Conservation (phyloP, 2,888 invertebrate species). For the Polylopha cassiicola region DNA sequence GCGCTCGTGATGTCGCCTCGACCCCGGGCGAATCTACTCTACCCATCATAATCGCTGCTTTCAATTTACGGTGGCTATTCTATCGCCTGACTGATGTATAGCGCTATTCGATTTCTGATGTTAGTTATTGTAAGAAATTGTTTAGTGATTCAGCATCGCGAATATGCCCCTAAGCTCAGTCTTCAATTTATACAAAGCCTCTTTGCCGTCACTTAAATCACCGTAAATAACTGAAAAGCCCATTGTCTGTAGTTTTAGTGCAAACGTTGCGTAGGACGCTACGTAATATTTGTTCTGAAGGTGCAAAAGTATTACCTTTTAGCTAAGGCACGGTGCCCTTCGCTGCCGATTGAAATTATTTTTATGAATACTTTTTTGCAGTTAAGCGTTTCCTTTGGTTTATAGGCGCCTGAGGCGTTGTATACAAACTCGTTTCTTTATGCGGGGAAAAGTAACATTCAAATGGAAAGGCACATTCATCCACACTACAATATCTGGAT, state of each 20-base stretch:
- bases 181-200: neutral
- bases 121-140: conserved; percentile 38
- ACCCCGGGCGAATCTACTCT: conserved; percentile 67
- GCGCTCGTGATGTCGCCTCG: conserved; percentile 70
- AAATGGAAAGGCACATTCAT: conserved; percentile 8
- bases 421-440: conserved; percentile 1
- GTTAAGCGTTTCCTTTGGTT: neutral
- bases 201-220: conserved; percentile 4
- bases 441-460: conserved; percentile 8
- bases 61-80: conserved; percentile 71
- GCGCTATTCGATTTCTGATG: conserved; percentile 36
- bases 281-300: neutral
- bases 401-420: conserved; percentile 2
- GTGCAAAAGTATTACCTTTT: too few species aligned
- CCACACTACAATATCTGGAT: conserved; percentile 31
- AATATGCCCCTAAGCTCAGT: neutral
- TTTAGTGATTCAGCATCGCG: conserved; percentile 28
- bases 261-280: neutral
- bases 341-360: too few species aligned
- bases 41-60: conserved; percentile 71
- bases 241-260: neutral
- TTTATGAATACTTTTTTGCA: too few species aligned
- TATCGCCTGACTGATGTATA: conserved; percentile 50
- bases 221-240: conserved; percentile 1
- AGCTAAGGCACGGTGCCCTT: too few species aligned